A percentile compares a stretch with the other conserved stretches of the same genome.
Evolutionary conservation across 1,140 invertebrate species (phyloP).

Genomic region (Dendroctonus valens): DNA sequence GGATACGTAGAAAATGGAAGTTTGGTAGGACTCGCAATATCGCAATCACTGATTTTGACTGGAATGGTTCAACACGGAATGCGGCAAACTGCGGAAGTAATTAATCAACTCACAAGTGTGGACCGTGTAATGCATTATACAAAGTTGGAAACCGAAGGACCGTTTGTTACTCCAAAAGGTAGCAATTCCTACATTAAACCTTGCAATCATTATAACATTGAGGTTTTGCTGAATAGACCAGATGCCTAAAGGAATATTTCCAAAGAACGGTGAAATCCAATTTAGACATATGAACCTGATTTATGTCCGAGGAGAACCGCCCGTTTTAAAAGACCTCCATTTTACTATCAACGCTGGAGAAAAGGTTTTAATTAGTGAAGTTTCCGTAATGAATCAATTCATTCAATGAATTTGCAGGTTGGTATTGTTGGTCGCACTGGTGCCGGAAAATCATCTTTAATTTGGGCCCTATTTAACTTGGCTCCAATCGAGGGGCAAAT

Average conservation of each 20-base stretch:
- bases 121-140: constrained; percentile 77
- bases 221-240: constrained; percentile 11
- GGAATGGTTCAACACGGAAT: constrained; percentile 86
- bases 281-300: constrained; percentile 65
- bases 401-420: constrained; percentile 16
- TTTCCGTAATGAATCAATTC: background rate
- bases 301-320: constrained; percentile 62
- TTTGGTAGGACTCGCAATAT: constrained; percentile 77
- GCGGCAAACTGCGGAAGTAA: constrained; percentile 76
- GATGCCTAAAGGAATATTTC: constrained; percentile 38
- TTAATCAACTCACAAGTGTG: constrained; percentile 82
- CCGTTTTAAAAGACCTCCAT: constrained; percentile 69
- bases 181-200: background rate
- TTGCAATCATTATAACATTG: too few species aligned
- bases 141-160: constrained; percentile 60
- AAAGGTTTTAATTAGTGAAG: constrained; percentile 62
- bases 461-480: constrained; percentile 66
- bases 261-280: constrained; percentile 51
- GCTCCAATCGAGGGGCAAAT: constrained; percentile 58
- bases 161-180: constrained; percentile 51
- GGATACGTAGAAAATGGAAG: constrained; percentile 50
- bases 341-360: constrained; percentile 61
- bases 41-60: constrained; percentile 77
- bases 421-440: constrained; percentile 34
- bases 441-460: constrained; percentile 73